Percentiles rank a stretch among this genome's conserved stretches.
These are phyloP conservation scores for Bubo bubo DNA, from an alignment of 2,113 vertebrate genomes.

Conservation along the genomic window DNA sequence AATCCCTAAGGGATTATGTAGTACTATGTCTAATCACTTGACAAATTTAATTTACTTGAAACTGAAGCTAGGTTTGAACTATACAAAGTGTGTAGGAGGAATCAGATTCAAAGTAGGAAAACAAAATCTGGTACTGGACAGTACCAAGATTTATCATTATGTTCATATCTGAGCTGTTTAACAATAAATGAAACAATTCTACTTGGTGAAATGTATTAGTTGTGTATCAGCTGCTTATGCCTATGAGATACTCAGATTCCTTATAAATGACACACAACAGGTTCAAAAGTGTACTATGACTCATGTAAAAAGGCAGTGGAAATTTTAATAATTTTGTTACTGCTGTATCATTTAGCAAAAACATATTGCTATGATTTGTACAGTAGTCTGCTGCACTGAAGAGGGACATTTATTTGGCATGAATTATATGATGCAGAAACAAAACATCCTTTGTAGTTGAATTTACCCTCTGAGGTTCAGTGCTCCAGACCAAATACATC, in stretches of 20 bases:
- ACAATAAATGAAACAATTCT: not conserved
- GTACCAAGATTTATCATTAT: not conserved
- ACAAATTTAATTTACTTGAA: slow-evolving; percentile 68
- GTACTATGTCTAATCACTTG: slow-evolving; percentile 47
- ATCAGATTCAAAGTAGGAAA: slow-evolving; percentile 12
- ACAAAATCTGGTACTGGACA: not conserved
- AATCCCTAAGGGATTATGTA: slow-evolving; percentile 50
- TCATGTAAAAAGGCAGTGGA: not conserved
- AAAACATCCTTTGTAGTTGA: not conserved
- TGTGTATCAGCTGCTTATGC: not conserved
- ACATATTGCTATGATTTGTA: not conserved
- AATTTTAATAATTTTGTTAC: not conserved
- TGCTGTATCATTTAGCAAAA: not conserved
- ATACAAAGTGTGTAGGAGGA: not conserved
- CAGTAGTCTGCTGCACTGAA: not conserved
- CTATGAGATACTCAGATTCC: not conserved
- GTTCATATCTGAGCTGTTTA: not conserved
- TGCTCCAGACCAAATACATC: slow-evolving; percentile 6
- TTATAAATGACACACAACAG: not conserved
- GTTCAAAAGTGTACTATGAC: not conserved
- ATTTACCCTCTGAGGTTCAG: not conserved
- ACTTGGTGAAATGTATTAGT: not conserved
- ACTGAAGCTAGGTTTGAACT: slow-evolving; percentile 12
- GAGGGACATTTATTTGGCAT: not conserved
- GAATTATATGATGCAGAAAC: not conserved